Conservation (phyloP, 1,140 invertebrate genomes). For the Drosophila pallidifrons region DNA sequence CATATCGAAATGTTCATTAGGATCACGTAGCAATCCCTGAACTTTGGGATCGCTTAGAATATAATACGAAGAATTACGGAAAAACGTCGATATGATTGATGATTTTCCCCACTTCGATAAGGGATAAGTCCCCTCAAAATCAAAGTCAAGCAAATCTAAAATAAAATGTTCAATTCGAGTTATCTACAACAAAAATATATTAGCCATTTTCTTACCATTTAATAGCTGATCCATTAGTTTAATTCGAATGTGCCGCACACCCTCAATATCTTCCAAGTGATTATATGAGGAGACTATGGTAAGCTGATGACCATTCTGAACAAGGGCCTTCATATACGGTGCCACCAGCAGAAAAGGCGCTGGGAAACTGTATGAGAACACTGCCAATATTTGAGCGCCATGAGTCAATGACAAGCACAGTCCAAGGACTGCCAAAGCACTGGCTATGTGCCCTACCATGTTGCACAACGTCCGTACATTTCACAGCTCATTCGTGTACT, state of each 20-base stretch:
- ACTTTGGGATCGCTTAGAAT: slow-evolving; percentile 54
- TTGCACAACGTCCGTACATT: slow-evolving; percentile 47
- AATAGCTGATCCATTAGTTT: slow-evolving; percentile 25
- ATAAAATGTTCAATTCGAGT: not conserved
- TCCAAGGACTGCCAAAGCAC: slow-evolving; percentile 18
- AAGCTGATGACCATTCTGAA: slow-evolving; percentile 50
- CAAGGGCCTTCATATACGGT: slow-evolving; percentile 47
- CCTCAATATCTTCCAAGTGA: slow-evolving; percentile 47
- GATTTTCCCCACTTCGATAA: slow-evolving; percentile 56
- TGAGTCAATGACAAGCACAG: slow-evolving; percentile 24
- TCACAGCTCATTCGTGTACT: slow-evolving; percentile 34
- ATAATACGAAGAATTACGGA: slow-evolving; percentile 38
- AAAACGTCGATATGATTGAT: slow-evolving; percentile 26
- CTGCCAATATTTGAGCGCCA: slow-evolving; percentile 60
- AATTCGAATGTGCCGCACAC: slow-evolving; percentile 58
- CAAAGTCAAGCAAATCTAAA: slow-evolving; percentile 20
- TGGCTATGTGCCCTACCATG: slow-evolving; percentile 14
- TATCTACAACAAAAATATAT: not conserved
- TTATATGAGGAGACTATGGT: slow-evolving; percentile 48
- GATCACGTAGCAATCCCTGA: slow-evolving; percentile 52
- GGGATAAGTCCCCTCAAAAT: not conserved
- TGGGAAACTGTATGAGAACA: slow-evolving; percentile 49
- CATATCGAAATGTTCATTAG: slow-evolving; percentile 58
- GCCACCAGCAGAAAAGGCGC: slow-evolving; percentile 47
- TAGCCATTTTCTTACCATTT: slow-evolving; percentile 30